phyloP scores from a whole-genome alignment of 2,888 invertebrate genomes.

The Meandrusa payeni region DNA sequence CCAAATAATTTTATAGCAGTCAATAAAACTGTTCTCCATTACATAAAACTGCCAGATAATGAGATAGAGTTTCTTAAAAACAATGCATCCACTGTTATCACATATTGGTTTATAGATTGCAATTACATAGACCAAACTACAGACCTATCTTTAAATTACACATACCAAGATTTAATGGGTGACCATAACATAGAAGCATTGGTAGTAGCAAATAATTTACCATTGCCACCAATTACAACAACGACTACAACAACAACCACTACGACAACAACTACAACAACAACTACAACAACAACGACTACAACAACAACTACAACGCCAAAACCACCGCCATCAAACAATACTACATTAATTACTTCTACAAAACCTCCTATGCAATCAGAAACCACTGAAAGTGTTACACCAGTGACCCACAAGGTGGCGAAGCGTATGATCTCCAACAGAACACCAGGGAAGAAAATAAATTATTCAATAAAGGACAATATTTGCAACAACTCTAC shows the following conservation, averaged over 20 bases:
- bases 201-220: conserved; percentile 85
- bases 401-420: conserved; percentile 38
- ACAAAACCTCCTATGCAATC: conserved; percentile 22
- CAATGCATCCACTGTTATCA: conserved; percentile 74
- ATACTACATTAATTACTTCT: conserved; percentile 39
- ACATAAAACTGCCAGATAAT: conserved; percentile 78
- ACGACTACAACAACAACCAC: conserved; percentile 70
- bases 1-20: conserved; percentile 83
- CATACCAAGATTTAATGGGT: conserved; percentile 82
- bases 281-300: conserved; percentile 58
- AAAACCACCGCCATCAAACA: conserved; percentile 37
- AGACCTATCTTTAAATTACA: conserved; percentile 82
- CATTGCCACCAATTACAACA: conserved; percentile 76
- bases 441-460: conserved; percentile 36
- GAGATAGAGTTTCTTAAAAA: conserved; percentile 81
- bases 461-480: conserved; percentile 36
- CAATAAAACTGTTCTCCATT: conserved; percentile 78
- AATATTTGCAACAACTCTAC: conserved; percentile 73
- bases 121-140: conserved; percentile 83
- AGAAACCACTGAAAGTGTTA: conserved; percentile 26
- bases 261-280: conserved; percentile 64
- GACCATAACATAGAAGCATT: conserved; percentile 85
- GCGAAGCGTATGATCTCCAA: conserved; percentile 43
- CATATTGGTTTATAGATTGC: conserved; percentile 92
- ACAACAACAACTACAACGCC: conserved; percentile 46